These are phyloP conservation scores for Gobionotothen gibberifrons DNA, from an alignment of 2,797 vertebrate genomes.

Conservation along the genomic window DNA sequence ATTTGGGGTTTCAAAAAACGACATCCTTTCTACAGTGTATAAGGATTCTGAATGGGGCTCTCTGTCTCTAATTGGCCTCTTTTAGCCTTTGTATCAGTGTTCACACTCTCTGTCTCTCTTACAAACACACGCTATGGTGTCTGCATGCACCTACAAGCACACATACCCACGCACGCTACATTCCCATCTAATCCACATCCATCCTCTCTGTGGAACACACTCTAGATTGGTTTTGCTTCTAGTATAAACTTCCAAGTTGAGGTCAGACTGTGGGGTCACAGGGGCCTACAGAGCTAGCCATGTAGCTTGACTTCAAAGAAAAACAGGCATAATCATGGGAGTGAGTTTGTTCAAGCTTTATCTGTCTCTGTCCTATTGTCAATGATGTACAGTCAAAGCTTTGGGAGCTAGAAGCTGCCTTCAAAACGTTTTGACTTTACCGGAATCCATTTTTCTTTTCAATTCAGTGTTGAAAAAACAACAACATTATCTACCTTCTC, in stretches of 20 bases:
- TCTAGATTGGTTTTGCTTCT: slow-evolving; percentile 57
- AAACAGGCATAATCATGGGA: slow-evolving; percentile 13
- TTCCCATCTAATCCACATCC: slow-evolving; percentile 67
- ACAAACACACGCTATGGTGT: slow-evolving; percentile 2
- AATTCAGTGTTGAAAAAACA: background rate
- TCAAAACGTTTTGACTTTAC: background rate
- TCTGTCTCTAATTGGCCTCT: slow-evolving; percentile 59
- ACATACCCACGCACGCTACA: slow-evolving; percentile 27
- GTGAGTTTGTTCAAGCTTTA: slow-evolving; percentile 18
- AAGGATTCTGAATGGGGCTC: slow-evolving; percentile 61
- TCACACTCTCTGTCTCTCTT: slow-evolving; percentile 13
- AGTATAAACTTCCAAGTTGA: slow-evolving; percentile 65
- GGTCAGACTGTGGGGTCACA: slow-evolving; percentile 64
- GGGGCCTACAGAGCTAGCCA: slow-evolving; percentile 45
- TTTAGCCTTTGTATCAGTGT: slow-evolving; percentile 53
- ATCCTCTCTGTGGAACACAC: slow-evolving; percentile 46
- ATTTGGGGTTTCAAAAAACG: slow-evolving; percentile 49
- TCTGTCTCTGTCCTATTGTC: slow-evolving; percentile 31
- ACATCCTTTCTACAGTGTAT: slow-evolving; percentile 53
- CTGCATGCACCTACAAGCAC: slow-evolving; percentile 1
- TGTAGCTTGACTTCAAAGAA: slow-evolving; percentile 59
- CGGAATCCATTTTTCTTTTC: background rate
- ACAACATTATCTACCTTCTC: background rate
- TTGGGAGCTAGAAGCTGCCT: background rate
- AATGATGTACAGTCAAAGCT: slow-evolving; percentile 16